A percentile compares a stretch with the other conserved stretches of the same genome.
These are phyloP conservation scores for Drosophila lacicola DNA, from an alignment of 2,888 invertebrate genomes.

Conservation along the genomic window DNA sequence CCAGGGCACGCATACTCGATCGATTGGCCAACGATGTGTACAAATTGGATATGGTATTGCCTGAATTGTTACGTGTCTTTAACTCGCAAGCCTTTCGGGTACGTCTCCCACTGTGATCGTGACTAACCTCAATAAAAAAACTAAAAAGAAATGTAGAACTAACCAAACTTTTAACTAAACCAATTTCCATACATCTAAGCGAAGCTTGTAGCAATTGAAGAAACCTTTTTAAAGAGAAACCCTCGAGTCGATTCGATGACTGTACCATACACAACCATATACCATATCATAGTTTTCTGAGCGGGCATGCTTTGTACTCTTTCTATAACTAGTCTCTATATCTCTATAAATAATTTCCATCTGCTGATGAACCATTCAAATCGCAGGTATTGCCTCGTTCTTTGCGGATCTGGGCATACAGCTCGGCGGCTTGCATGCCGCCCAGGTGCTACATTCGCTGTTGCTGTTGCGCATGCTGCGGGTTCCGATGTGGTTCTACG, in stretches of 20 bases:
- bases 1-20: constrained; percentile 88
- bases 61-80: constrained; percentile 75
- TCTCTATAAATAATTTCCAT: constrained; percentile 1
- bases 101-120: constrained; percentile 64
- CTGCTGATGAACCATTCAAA: constrained; percentile 30
- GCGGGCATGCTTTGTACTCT: constrained; percentile 31
- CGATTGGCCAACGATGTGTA: constrained; percentile 87
- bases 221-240: not conserved
- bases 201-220: constrained; percentile 52
- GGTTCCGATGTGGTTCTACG: constrained; percentile 87
- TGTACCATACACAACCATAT: constrained; percentile 18
- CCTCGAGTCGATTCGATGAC: too few relatives aligned
- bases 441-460: constrained; percentile 82
- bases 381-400: constrained; percentile 89
- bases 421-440: constrained; percentile 86
- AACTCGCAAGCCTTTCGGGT: constrained; percentile 78
- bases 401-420: constrained; percentile 89
- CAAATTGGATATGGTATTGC: constrained; percentile 86
- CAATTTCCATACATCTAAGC: not conserved
- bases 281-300: constrained; percentile 18
- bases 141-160: constrained; percentile 19
- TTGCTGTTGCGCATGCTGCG: constrained; percentile 86
- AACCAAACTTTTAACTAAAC: constrained; percentile 26
- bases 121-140: constrained; percentile 36
- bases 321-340: constrained; percentile 13